These are phyloP conservation scores for Lamproptera curius DNA, from an alignment of 2,888 invertebrate species.

Conservation along the genomic window DNA sequence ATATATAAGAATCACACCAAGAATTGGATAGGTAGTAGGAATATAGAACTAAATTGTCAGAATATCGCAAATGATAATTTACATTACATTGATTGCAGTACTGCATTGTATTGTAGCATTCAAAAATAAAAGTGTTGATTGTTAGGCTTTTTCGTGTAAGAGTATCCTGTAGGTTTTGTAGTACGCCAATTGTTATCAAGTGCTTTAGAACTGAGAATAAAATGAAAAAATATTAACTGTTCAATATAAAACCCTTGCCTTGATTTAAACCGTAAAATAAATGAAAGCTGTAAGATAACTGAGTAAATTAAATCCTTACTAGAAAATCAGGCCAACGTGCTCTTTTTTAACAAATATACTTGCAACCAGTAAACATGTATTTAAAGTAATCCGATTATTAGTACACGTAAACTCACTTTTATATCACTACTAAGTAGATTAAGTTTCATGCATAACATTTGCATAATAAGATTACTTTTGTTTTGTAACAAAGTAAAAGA, in stretches of 20 bases:
- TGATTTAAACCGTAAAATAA: too few species aligned
- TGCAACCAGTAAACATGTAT: neutral
- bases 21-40: too few species aligned
- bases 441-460: constrained; percentile 1
- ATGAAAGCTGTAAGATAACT: too few species aligned
- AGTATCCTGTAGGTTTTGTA: neutral
- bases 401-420: constrained; percentile 2
- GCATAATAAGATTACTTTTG: constrained; percentile 4
- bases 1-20: too few species aligned
- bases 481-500: neutral
- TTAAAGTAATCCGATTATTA: neutral
- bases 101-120: too few species aligned
- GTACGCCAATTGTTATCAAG: neutral
- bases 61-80: too few species aligned
- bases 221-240: neutral
- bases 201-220: neutral
- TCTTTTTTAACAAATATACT: neutral
- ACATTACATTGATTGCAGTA: too few species aligned
- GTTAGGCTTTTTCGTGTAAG: neutral
- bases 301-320: neutral
- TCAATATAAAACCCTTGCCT: neutral
- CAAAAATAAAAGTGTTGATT: too few species aligned
- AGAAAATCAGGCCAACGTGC: neutral
- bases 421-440: constrained; percentile 11
- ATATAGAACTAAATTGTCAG: too few species aligned